Percentiles rank a stretch among this genome's conserved stretches.
Evolutionary conservation across 2,113 vertebrate genomes (phyloP).

Genomic region (Calyptomena viridis): DNA sequence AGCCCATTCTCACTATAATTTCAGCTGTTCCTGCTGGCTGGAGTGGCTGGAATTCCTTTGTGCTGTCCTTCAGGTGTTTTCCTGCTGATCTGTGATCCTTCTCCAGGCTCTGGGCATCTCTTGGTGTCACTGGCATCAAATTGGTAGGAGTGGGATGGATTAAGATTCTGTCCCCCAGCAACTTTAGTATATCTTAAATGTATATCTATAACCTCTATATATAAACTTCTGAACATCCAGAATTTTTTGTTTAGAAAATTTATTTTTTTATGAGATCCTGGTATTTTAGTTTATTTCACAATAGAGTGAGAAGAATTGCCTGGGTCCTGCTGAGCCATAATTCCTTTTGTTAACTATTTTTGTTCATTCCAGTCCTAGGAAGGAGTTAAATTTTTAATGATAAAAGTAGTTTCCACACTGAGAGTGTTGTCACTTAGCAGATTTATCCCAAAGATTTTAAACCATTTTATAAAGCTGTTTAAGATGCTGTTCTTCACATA

Average conservation of each 20-base stretch:
- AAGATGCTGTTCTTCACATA: neutral
- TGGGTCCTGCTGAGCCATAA: neutral
- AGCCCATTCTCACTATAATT: neutral
- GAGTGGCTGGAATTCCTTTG: neutral
- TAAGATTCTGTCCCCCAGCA: neutral
- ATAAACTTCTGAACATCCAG: neutral
- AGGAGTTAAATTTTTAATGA: neutral
- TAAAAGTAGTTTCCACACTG: neutral
- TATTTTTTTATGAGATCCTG: neutral
- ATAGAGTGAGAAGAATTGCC: neutral
- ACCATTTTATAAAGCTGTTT: conserved; percentile 1
- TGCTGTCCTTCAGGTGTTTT: neutral
- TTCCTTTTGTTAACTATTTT: neutral
- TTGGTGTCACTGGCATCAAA: neutral
- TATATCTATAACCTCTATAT: neutral
- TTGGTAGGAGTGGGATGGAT: neutral
- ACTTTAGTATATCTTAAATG: neutral
- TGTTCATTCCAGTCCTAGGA: neutral
- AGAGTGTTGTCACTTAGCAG: neutral
- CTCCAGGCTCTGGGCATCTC: neutral
- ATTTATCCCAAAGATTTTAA: neutral
- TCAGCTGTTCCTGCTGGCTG: neutral
- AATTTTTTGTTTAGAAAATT: neutral
- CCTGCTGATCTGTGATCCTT: neutral
- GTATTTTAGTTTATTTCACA: neutral